Evolutionary conservation across 2,113 vertebrate species (phyloP).

Genomic region (Podarcis cretensis): DNA sequence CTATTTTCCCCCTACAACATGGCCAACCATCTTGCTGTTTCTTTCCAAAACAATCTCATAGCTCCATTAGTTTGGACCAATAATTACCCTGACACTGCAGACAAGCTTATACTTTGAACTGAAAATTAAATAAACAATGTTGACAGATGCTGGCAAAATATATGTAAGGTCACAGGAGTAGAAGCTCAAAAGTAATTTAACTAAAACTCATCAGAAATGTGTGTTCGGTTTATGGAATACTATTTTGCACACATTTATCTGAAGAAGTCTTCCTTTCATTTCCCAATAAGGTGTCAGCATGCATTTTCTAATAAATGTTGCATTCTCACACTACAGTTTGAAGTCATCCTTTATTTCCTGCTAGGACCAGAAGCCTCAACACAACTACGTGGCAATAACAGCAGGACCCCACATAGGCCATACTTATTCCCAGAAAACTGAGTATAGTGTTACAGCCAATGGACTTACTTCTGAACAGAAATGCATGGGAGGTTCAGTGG

Average conservation of each 20-base stretch:
- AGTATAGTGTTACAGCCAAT: too few species aligned
- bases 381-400: too few species aligned
- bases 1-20: background rate
- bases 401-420: too few species aligned
- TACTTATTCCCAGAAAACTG: too few species aligned
- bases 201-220: background rate
- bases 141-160: background rate
- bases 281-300: background rate
- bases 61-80: background rate
- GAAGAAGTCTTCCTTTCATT: background rate
- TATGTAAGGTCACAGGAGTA: background rate
- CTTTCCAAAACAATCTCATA: background rate
- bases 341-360: background rate
- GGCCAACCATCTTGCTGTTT: background rate
- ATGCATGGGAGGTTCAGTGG: background rate
- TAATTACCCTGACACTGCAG: background rate
- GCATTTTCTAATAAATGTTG: background rate
- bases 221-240: background rate
- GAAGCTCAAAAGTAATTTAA: background rate
- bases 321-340: background rate
- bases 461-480: background rate
- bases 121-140: background rate
- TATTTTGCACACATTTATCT: background rate
- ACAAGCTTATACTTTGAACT: background rate
- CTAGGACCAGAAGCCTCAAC: too few species aligned